Evolutionary conservation across 2,888 invertebrate species (phyloP).

Genomic region (Tanytarsus gracilentus): DNA sequence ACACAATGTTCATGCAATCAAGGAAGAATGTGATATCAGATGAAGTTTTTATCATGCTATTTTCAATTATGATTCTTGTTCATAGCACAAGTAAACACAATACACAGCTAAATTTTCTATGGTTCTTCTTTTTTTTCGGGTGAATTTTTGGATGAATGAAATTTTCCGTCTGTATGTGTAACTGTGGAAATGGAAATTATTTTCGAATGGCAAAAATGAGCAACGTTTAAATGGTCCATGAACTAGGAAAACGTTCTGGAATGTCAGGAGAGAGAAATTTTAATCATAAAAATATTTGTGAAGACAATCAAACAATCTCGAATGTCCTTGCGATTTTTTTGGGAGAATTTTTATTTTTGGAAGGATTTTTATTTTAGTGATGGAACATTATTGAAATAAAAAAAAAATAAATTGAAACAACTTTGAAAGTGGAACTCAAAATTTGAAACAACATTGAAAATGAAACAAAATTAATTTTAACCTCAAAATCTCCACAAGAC

Average conservation of each 20-base stretch:
- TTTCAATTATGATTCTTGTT: slow-evolving; percentile 29
- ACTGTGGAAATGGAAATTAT: not conserved
- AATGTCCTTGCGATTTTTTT: too few species aligned
- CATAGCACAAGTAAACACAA: slow-evolving; percentile 24
- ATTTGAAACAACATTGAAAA: too few species aligned
- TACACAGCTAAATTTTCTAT: slow-evolving; percentile 29
- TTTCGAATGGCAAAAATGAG: not conserved
- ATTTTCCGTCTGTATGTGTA: not conserved
- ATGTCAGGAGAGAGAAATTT: slow-evolving; percentile 6
- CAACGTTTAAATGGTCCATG: slow-evolving; percentile 2
- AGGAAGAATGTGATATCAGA: slow-evolving; percentile 29
- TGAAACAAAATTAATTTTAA: too few species aligned
- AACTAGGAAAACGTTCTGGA: slow-evolving; percentile 14
- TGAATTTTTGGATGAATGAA: not conserved
- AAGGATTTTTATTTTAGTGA: too few species aligned
- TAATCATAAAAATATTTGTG: too few species aligned
- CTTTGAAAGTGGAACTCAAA: too few species aligned
- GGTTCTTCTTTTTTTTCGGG: slow-evolving; percentile 8
- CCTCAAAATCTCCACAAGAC: too few species aligned
- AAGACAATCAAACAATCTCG: too few species aligned
- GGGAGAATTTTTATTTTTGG: too few species aligned
- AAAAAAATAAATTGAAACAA: too few species aligned
- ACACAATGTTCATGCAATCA: slow-evolving; percentile 27
- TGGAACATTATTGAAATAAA: too few species aligned
- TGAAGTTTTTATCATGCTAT: slow-evolving; percentile 27